Evolutionary conservation across 2,113 vertebrate species (phyloP).

Genomic region (Panthera tigris): DNA sequence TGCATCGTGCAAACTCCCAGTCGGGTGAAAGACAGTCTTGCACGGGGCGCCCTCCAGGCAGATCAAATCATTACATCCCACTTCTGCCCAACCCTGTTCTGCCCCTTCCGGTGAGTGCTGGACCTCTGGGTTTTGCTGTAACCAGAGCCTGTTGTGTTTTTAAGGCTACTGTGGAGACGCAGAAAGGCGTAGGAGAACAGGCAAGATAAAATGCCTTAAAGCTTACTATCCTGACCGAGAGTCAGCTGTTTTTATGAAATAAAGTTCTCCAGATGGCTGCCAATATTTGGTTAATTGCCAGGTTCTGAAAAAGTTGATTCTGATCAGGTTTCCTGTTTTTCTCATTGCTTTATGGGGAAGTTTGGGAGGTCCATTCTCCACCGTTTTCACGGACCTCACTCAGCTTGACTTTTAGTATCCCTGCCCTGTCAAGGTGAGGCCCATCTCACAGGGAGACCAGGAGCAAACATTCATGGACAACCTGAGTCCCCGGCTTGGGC

Average conservation of each 20-base stretch:
- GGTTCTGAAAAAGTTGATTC: background rate
- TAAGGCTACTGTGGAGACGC: background rate
- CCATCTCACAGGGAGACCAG: background rate
- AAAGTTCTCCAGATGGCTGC: background rate
- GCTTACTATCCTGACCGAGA: background rate
- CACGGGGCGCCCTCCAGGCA: background rate
- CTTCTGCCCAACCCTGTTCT: background rate
- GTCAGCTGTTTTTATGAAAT: background rate
- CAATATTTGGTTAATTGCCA: background rate
- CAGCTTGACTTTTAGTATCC: background rate
- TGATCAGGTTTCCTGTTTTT: background rate
- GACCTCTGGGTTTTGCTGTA: background rate
- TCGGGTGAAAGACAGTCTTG: background rate
- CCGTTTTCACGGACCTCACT: background rate
- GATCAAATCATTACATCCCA: fast-evolving
- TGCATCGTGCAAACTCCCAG: background rate
- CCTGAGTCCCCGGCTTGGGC: background rate
- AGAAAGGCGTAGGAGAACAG: fast-evolving
- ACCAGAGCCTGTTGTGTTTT: background rate
- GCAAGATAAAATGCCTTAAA: background rate
- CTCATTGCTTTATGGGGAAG: background rate
- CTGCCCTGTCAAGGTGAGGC: background rate
- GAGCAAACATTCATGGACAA: fast-evolving
- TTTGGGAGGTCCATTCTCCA: too few relatives aligned
- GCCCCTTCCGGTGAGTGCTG: background rate